Conservation (phyloP, 2,797 vertebrate species). For the Phoeniculus purpureus region DNA sequence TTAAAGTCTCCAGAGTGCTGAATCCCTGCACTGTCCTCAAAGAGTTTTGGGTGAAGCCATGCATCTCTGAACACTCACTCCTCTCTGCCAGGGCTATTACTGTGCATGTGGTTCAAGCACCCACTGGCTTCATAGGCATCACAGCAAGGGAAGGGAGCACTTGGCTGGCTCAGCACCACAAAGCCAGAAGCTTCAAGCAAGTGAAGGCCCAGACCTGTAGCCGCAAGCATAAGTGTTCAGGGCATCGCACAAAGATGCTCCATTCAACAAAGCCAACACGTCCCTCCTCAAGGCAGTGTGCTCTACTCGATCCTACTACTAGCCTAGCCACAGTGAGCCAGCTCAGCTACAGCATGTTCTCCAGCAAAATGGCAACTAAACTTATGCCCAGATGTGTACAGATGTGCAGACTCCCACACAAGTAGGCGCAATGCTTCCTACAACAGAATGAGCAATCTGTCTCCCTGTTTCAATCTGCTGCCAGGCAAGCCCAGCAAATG, state of each 20-base stretch:
- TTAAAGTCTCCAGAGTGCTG: not conserved
- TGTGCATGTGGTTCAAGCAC: not conserved
- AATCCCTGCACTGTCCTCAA: not conserved
- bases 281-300: not conserved
- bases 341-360: accelerated
- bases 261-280: not conserved
- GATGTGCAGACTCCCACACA: not conserved
- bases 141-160: accelerated
- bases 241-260: not conserved
- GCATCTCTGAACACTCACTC: not conserved
- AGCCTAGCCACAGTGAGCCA: not conserved
- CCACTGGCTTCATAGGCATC: accelerated
- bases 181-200: not conserved
- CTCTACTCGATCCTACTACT: not conserved
- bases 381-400: accelerated
- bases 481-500: not conserved
- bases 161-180: not conserved
- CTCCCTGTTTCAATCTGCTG: not conserved
- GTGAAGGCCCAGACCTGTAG: not conserved
- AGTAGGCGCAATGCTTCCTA: not conserved
- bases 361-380: accelerated
- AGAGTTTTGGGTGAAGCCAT: not conserved
- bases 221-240: not conserved
- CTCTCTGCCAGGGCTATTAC: not conserved
- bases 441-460: not conserved